Base-by-base conservation (phyloP, 2,888 invertebrate species). In the Drosophila mimica region DNA sequence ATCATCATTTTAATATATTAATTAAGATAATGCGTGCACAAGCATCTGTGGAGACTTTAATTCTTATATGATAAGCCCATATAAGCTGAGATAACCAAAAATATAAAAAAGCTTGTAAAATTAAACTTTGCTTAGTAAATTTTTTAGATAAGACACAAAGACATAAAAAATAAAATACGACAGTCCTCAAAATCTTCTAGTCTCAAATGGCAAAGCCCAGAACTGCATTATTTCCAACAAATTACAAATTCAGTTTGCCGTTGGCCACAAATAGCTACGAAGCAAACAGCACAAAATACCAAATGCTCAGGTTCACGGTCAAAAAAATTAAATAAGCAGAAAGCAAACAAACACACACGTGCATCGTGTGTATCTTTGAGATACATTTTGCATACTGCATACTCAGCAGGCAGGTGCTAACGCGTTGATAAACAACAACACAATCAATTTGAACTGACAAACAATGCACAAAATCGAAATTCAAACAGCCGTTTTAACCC, bases 261-360 rank as follows among this genome's bases (percentile, higher is more conserved):
- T 46, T 46, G 33, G 13, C 33, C 28, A 53, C 30, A 36, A 73
- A 51, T 52, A 48, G 38, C 43, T 62, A 56, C 25, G 36, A 64
- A 51, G 46, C 33, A 46, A 34, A 51, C 28, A 49, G 54, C 40
- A 13, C n/a, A 28, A 9, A 28, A 63, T 40, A 28, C 48, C 34
- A 40, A 67, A 43, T 48, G 68, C 49, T 72, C 85, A 86, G 82
- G 90, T 86, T 86, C 90, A 86, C 51, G 88, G 90, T 71, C 88
- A 84, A 57, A 68, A 67, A 71, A 75, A 73, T 70, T 71, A 66
- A 81, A 79, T 70, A 77, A 68, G 62, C 72, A 64, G 48, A 61
- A 59, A 63, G 15, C 64, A 53, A 51, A 65, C 67, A 82, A 54
- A 65, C 33, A 53, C 34, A 28, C 36, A 63, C 33, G 40, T 70